A percentile compares a stretch with the other conserved stretches of the same genome.
Evolutionary conservation across 2,888 invertebrate species (phyloP).

Genomic region (Nephrotoma appendiculata): DNA sequence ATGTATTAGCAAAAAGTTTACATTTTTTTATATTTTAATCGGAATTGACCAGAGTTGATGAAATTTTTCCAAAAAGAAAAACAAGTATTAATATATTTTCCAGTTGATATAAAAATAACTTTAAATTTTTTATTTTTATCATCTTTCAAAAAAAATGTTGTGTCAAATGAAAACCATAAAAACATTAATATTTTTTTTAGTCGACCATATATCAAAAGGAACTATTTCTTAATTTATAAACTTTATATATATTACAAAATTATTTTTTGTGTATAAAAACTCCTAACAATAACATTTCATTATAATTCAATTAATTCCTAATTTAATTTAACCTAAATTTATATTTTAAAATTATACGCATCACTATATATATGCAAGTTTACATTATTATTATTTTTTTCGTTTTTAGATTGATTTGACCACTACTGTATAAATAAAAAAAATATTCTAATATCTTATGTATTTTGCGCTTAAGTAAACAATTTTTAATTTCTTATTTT

Average conservation of each 20-base stretch:
- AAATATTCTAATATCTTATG: background rate
- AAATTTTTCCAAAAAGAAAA: background rate
- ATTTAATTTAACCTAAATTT: background rate
- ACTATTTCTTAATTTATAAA: background rate
- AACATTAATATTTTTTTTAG: background rate
- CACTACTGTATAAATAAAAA: background rate
- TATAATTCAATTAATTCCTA: background rate
- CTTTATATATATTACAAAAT: background rate
- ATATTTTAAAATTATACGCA: background rate
- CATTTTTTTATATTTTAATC: background rate
- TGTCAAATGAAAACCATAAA: background rate
- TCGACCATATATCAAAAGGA: background rate
- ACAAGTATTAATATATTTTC: background rate
- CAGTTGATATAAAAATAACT: background rate
- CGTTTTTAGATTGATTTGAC: background rate
- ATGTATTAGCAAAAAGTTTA: background rate
- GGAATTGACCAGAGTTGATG: background rate
- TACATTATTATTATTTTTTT: background rate
- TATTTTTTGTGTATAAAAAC: background rate
- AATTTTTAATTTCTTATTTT: background rate
- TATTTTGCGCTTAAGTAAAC: background rate
- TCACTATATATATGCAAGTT: background rate
- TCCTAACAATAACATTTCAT: background rate
- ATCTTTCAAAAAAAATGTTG: background rate
- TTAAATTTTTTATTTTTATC: background rate